Evolutionary conservation across 2,113 vertebrate species (phyloP).

Genomic region (Poeciliopsis retropinna): DNA sequence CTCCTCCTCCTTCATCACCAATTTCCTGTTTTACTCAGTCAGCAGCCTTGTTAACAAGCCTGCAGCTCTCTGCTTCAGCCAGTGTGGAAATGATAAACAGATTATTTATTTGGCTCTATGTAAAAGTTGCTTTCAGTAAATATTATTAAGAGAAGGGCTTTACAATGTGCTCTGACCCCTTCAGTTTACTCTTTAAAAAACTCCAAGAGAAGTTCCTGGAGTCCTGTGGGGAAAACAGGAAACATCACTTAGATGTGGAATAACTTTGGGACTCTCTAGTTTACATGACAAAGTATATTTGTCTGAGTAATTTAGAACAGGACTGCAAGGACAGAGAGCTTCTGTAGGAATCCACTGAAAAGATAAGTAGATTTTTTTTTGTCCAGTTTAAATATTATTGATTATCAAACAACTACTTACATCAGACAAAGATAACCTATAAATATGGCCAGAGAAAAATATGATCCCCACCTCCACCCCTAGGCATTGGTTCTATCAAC

Average conservation of each 20-base stretch:
- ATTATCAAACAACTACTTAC: too few species aligned
- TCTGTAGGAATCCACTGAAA: neutral
- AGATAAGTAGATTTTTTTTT: too few species aligned
- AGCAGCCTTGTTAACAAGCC: constrained; percentile 68
- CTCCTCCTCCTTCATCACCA: constrained; percentile 29
- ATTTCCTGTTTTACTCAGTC: constrained; percentile 56
- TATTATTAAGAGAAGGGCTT: constrained; percentile 41
- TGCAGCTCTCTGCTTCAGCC: constrained; percentile 46
- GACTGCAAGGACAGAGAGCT: neutral
- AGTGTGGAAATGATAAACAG: constrained; percentile 63
- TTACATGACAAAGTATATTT: constrained; percentile 46
- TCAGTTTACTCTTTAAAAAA: constrained; percentile 28
- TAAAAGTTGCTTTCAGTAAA: constrained; percentile 30
- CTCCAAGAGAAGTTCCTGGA: constrained; percentile 21
- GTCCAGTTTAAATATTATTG: too few species aligned
- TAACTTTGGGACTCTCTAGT: constrained; percentile 47
- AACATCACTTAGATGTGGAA: constrained; percentile 50
- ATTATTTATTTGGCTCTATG: constrained; percentile 52
- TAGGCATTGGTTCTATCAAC: neutral
- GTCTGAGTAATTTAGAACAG: constrained; percentile 16
- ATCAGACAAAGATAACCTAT: too few species aligned
- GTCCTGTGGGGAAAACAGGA: constrained; percentile 14
- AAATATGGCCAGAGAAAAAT: too few species aligned
- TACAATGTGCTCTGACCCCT: neutral
- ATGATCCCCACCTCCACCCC: too few species aligned